phyloP scores from a whole-genome alignment of 2,888 invertebrate species.

The Monoplex corrugatus region DNA sequence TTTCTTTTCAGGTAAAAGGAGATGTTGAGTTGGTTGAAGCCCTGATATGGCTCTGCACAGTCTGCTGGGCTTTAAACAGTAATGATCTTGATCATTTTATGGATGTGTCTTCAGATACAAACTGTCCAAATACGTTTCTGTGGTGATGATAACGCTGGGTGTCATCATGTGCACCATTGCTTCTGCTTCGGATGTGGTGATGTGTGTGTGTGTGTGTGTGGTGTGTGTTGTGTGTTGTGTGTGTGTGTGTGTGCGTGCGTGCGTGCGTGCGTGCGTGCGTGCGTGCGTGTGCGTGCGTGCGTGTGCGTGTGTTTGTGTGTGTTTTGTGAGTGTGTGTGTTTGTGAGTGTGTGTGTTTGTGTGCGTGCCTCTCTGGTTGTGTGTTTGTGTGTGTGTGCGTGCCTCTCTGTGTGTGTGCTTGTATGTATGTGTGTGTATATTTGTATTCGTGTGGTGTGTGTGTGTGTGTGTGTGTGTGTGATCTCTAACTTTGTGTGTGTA shows the following conservation, averaged over 20 bases:
- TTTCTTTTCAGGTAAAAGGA: no score
- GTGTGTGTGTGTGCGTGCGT: neutral
- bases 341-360: no score
- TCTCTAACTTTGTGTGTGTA: no score
- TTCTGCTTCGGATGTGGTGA: constrained; percentile 83
- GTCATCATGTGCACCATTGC: constrained; percentile 95
- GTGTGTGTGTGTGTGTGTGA: neutral
- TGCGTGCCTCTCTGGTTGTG: no score
- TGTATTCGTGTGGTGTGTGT: neutral
- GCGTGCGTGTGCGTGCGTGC: neutral
- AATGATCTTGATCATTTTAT: neutral
- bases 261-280: neutral
- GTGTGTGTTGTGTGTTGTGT: neutral
- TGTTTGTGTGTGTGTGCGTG: neutral
- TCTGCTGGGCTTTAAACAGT: no score
- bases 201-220: neutral
- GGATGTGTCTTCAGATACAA: constrained; percentile 84
- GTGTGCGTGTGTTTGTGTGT: neutral
- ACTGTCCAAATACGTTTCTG: constrained; percentile 92
- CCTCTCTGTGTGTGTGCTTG: neutral
- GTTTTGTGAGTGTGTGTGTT: no score
- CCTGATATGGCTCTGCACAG: no score
- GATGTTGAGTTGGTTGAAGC: no score
- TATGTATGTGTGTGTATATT: neutral
- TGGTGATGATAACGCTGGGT: constrained; percentile 95